These are phyloP conservation scores for Brachionus asplanchnoidis DNA, from an alignment of 1,140 invertebrate genomes.

Conservation along the genomic window DNA sequence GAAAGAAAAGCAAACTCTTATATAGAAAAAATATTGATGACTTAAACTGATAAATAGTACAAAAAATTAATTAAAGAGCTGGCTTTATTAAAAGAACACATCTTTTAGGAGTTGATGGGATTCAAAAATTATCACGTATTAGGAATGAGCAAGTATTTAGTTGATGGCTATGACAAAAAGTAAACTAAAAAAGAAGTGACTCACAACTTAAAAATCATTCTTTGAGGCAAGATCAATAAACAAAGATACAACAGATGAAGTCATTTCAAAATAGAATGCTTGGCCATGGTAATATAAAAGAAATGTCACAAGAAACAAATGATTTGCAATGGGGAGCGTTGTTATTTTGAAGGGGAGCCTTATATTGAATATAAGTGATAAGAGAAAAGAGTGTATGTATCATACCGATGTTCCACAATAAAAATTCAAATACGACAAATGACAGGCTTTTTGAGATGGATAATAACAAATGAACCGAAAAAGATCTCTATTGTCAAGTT, in stretches of 20 bases:
- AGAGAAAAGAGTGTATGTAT: not conserved
- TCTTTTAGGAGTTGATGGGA: too few relatives aligned
- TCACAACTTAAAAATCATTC: slow-evolving; percentile 1
- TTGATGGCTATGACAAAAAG: not conserved
- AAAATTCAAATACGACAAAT: not conserved
- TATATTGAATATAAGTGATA: not conserved
- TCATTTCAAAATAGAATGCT: not conserved
- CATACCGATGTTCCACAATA: not conserved
- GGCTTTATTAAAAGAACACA: not conserved
- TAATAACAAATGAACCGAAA: not conserved
- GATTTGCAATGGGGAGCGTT: not conserved
- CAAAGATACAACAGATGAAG: not conserved
- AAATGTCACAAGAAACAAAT: slow-evolving; percentile 3
- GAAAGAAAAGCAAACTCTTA: not conserved
- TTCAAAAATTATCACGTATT: too few relatives aligned
- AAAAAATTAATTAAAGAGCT: not conserved
- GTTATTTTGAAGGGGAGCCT: not conserved
- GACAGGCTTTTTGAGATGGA: not conserved
- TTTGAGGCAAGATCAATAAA: not conserved
- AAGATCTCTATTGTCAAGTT: too few relatives aligned
- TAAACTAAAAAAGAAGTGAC: not conserved
- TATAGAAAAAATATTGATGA: not conserved
- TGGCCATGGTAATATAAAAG: not conserved
- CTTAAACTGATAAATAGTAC: not conserved
- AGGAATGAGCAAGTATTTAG: not conserved